Evolutionary conservation across 1,140 invertebrate species (phyloP).

Genomic region (Choristoneura fumiferana): DNA sequence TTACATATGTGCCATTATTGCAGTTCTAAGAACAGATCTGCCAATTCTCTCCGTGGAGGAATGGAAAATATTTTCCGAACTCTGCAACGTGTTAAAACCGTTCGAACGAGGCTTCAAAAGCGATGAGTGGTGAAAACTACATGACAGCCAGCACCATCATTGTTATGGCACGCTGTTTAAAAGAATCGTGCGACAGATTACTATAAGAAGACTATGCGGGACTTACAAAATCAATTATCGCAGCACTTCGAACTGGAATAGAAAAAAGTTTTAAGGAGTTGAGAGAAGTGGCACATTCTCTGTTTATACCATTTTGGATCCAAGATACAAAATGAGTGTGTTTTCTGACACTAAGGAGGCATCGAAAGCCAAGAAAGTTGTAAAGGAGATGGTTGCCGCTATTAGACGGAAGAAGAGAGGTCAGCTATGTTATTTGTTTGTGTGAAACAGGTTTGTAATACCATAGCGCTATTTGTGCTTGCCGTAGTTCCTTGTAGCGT

Average conservation of each 20-base stretch:
- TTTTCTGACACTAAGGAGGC: constrained; percentile 23
- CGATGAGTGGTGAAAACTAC: constrained; percentile 38
- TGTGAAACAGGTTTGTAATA: too few species aligned
- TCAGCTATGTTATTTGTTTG: too few species aligned
- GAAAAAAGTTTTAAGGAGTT: neutral
- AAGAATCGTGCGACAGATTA: constrained; percentile 20
- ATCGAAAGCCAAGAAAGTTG: constrained; percentile 6
- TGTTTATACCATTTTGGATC: constrained; percentile 27
- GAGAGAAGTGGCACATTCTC: constrained; percentile 29
- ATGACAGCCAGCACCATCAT: constrained; percentile 30
- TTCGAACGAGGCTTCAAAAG: constrained; percentile 29
- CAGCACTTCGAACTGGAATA: too few species aligned
- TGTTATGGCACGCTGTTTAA: constrained; percentile 21
- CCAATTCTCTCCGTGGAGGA: constrained; percentile 21
- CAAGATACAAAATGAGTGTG: constrained; percentile 25
- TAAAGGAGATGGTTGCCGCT: too few species aligned
- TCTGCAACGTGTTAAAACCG: constrained; percentile 24
- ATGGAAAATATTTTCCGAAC: constrained; percentile 19
- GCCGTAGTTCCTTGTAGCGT: constrained; percentile 21
- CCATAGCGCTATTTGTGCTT: constrained; percentile 5
- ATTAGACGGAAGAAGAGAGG: constrained; percentile 23
- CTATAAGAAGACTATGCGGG: neutral
- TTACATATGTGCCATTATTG: constrained; percentile 19
- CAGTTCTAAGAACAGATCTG: constrained; percentile 8
- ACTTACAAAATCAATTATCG: too few species aligned